Base-by-base conservation (phyloP, 2,888 invertebrate genomes). In the Seira ritae region DNA sequence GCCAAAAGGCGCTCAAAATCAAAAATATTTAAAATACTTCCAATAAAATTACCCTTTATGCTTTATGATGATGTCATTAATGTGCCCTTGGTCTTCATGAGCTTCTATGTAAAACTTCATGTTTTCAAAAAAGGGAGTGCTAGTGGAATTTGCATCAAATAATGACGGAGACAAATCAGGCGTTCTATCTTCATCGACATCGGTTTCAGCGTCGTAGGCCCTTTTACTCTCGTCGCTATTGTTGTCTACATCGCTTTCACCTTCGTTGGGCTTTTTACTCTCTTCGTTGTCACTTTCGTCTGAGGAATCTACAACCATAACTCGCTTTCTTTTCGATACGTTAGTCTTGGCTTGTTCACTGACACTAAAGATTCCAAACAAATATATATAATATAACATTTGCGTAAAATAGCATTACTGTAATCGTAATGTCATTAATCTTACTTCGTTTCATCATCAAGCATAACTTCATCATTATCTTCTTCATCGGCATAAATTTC, bases 401-500 rank as follows among this genome's bases (percentile, higher is more conserved):
- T 50, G 50, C 15, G 50, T 50, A 50, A 15, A 50, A 50, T 50
- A 15, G 50, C 10, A 50, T 50, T 50, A 15, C 10, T 10, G 10
- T 10, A 10, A 50, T 50, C 10, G n/a, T n/a, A n/a, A n/a, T n/a
- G n/a, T n/a, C n/a, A n/a, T n/a, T 19, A 4, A n/a, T 8, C 22
- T 77, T 60, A 77, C 70, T 20, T 70, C 50, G 23, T 1, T 50
- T 62, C 62, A 68, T 75, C 62, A 31, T 62, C 82, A 17, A 67
- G 6, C 19, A 67, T 24, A 20, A 81, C 74, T 46, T 83, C 83
- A 1, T 74, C 80, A 10, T 71, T 68, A 20, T 65, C 69, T 12
- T 87, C 84, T 42, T 89, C 87, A 15, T 89, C 89, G 75, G 92
- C 92, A 86, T 90, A 90, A 84, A 92, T 91, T 90, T 93, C 93